Evolutionary conservation across 1,140 invertebrate species (phyloP).

Genomic region (Onthophagus taurus): DNA sequence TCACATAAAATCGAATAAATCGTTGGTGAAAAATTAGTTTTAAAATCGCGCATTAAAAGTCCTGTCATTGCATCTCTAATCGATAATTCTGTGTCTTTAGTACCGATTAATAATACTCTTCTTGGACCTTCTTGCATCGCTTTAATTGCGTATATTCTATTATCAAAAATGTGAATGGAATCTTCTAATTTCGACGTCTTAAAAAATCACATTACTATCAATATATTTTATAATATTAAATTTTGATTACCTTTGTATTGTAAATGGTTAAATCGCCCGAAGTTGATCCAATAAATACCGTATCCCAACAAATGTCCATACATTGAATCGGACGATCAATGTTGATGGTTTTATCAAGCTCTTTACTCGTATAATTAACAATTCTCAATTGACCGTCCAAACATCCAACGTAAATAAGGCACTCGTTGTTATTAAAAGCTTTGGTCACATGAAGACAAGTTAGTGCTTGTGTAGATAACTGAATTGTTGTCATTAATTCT

Average conservation of each 20-base stretch:
- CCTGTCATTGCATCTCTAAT: constrained; percentile 45
- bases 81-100: constrained; percentile 42
- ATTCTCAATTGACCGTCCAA: constrained; percentile 13
- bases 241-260: constrained; percentile 37
- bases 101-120: constrained; percentile 44
- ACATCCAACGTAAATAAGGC: constrained; percentile 18
- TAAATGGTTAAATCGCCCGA: constrained; percentile 42
- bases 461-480: constrained; percentile 33
- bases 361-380: constrained; percentile 15
- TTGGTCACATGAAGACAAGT: constrained; percentile 14
- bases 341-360: constrained; percentile 12
- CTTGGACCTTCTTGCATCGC: constrained; percentile 45
- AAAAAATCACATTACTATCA: constrained; percentile 20
- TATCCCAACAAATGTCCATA: constrained; percentile 43
- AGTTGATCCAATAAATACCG: constrained; percentile 43
- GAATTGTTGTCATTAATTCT: constrained; percentile 27
- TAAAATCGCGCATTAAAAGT: constrained; percentile 37
- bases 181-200: constrained; percentile 39
- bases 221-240: constrained; percentile 8
- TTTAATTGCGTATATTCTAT: constrained; percentile 42
- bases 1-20: constrained; percentile 30
- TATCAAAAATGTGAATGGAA: constrained; percentile 38
- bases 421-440: constrained; percentile 1
- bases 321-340: constrained; percentile 41
- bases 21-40: constrained; percentile 19